phyloP scores from a whole-genome alignment of 2,797 vertebrate species.

The Thripadectes ignobilis region DNA sequence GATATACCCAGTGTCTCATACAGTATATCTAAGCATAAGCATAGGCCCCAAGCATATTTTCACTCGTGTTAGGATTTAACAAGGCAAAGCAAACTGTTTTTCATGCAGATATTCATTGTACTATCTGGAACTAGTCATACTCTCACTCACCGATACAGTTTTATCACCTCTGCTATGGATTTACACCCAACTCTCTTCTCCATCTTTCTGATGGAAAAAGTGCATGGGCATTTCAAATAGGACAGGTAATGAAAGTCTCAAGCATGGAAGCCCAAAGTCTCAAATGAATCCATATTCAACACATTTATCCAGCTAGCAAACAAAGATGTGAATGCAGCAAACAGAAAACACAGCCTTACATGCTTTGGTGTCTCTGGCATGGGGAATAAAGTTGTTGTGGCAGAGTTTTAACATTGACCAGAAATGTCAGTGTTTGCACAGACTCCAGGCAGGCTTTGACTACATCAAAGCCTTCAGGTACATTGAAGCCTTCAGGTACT shows the following conservation, averaged over 20 bases:
- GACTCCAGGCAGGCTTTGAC: background rate
- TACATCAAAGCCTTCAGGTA: background rate
- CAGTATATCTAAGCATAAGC: background rate
- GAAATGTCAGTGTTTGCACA: background rate
- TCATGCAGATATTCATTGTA: background rate
- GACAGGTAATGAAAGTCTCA: background rate
- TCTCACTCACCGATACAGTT: background rate
- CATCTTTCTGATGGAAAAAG: background rate
- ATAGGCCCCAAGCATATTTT: background rate
- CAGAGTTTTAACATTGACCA: background rate
- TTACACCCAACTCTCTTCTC: background rate
- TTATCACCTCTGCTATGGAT: background rate
- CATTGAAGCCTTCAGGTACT: background rate
- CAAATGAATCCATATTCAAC: background rate
- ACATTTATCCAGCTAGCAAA: background rate
- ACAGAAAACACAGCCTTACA: background rate
- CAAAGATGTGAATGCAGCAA: background rate
- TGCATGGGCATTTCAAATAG: background rate
- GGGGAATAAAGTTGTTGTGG: background rate
- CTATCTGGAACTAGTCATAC: background rate
- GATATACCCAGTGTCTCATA: conserved; percentile 47
- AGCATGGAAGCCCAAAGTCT: background rate
- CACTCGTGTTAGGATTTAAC: background rate
- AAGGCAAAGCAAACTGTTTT: background rate
- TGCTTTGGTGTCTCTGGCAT: background rate